These are phyloP conservation scores for Anorthoa munda DNA, from an alignment of 2,888 invertebrate genomes.

Conservation along the genomic window DNA sequence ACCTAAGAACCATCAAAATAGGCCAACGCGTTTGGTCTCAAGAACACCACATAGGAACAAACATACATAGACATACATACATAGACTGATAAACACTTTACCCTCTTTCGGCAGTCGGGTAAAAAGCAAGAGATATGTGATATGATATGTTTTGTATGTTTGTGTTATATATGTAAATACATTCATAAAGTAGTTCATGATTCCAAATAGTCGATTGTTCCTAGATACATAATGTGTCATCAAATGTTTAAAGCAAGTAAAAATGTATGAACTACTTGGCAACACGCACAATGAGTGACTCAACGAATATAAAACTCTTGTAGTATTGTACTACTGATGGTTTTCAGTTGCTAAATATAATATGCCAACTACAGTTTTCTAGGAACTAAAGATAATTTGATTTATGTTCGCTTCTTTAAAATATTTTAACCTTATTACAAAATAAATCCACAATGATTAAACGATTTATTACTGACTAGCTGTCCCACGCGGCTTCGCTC, in stretches of 20 bases:
- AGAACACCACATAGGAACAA: too few species aligned
- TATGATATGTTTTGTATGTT: too few species aligned
- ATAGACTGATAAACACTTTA: too few species aligned
- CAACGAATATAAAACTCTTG: conserved; percentile 14
- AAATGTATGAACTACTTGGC: conserved; percentile 30
- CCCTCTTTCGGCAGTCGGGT: too few species aligned
- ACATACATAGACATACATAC: too few species aligned
- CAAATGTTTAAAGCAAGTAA: conserved; percentile 2
- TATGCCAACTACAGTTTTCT: conserved; percentile 17
- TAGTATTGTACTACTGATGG: conserved; percentile 38
- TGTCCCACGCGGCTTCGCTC: too few species aligned
- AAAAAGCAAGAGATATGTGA: too few species aligned
- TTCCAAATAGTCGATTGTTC: not conserved
- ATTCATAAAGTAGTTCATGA: not conserved
- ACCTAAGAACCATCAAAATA: too few species aligned
- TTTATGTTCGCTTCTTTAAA: conserved; percentile 4
- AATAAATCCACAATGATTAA: too few species aligned
- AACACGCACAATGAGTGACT: conserved; percentile 23
- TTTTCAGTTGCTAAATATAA: conserved; percentile 44
- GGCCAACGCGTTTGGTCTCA: too few species aligned
- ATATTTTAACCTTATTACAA: too few species aligned
- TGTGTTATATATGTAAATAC: not conserved
- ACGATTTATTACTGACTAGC: not conserved
- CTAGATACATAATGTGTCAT: not conserved
- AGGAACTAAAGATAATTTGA: conserved; percentile 2